Base-by-base conservation (phyloP, 2,888 invertebrate genomes). In the Spisula subtruncata region DNA sequence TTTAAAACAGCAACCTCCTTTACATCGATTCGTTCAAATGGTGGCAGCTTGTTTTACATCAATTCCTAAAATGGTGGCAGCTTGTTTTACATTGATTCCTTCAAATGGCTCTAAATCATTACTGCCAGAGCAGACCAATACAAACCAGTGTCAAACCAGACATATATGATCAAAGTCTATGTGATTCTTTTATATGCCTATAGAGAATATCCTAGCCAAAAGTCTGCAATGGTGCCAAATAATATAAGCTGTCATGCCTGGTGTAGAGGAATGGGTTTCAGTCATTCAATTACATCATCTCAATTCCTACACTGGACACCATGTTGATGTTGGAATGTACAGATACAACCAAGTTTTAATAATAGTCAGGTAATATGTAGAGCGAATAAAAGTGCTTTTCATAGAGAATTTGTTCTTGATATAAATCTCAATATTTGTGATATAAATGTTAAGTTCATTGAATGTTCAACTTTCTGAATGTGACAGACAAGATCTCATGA, bases 131-230 rank as follows among this genome's bases (percentile, higher is more conserved):
- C 10, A 25, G 25, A 25, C n/a, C 25, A 10, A 12, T 10, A 66
- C n/a, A 66, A 66, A 66, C 10, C n/a, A 66, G 60, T 66, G 60
- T 25, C 10, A 66, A 51, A 66, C 5, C 75, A 75, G 75, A 35
- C 75, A 75, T 32, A 75, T 75, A 32, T 75, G 32, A 75, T 35
- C 35, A 12, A 32, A 75, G 12, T 75, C 32, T 35, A 35, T 75
- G 75, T 75, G 16, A 75, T 75, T 75, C 75, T 75, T 75, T 35
- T 75, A 75, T 75, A 25, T 75, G 75, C 35, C 75, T 35, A 25
- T 29, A 12, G 71, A 71, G 71, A 71, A 32, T 75, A 35, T 75
- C 75, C 5, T 25, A 75, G 75, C 29, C 75, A 75, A 35, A 35
- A 18, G 75, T 75, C 75, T 75, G 75, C 35, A 14, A 18, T 32